Base-by-base conservation (phyloP, 2,797 vertebrate genomes). In the Luscinia megarhynchos region DNA sequence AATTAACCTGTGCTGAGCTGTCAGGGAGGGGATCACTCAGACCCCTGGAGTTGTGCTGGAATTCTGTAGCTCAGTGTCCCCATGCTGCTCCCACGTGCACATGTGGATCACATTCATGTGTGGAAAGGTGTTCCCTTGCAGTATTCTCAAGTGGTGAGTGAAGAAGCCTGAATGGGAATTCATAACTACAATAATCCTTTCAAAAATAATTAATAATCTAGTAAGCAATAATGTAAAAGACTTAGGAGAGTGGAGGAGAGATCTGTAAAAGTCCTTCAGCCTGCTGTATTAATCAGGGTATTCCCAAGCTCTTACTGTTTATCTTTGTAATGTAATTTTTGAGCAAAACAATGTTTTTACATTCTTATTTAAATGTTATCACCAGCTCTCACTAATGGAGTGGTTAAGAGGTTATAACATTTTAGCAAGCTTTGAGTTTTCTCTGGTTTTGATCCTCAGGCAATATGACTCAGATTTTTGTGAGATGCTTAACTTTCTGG, bases 191-290 rank as follows among this genome's bases (percentile, higher is more conserved):
- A 76, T 86, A 86, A 90, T 73, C 32, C 67, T 82, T 94, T 73
- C 76, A 86, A 91, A 92, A 90, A 58, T 36, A 88, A 87, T 84
- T 84, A 78, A 70, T 54, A 50, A 70, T 69, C 66, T 59, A 51
- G 32, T 48, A 88, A 88, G 24, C 19, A 79, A 72, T 75, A 88
- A 94, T 55, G 26, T 86, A 68, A 94, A 94, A 75, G 8, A 10
- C 22, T 76, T 81, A 30, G 36, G 79, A 70, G 30, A 66, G 11
- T 41, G 15, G 9, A 80, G 36, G 34, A 51, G 36, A 83, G 46
- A 62, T 24, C 62, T 58, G 24, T 72, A 2, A 0, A 2, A 55
- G 36, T 89, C 45, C 63, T 87, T 91, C 79, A 64, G 53, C 18
- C 38, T 66, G n/a, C 45, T 73, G 3, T 2, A 0, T 62, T 90